Percentiles rank a stretch among this genome's conserved stretches.
These are phyloP conservation scores for Arge pagana DNA, from an alignment of 2,888 invertebrate species.

Conservation along the genomic window DNA sequence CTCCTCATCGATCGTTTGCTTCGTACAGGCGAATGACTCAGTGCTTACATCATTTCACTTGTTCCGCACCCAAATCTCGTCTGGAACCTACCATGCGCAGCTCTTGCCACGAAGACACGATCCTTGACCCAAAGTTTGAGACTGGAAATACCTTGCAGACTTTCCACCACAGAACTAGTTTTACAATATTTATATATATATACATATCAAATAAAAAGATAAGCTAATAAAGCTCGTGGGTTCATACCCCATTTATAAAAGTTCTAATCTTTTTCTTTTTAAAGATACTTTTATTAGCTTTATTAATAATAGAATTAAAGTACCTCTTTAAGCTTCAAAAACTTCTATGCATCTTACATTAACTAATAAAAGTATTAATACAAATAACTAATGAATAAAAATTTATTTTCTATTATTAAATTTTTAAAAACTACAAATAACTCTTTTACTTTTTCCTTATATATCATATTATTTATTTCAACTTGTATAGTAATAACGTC, in stretches of 20 bases:
- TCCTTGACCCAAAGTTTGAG: too few species aligned
- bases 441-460: conserved; percentile 62
- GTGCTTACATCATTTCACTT: too few species aligned
- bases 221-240: conserved; percentile 26
- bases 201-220: conserved; percentile 24
- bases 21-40: too few species aligned
- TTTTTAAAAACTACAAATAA: conserved; percentile 58
- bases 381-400: conserved; percentile 57
- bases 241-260: conserved; percentile 26
- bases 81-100: too few species aligned
- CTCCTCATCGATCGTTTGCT: too few species aligned
- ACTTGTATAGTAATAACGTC: conserved; percentile 61
- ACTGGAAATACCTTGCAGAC: too few species aligned
- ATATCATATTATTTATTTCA: conserved; percentile 56
- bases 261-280: conserved; percentile 20
- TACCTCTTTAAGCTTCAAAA: conserved; percentile 67
- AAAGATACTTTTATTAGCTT: conserved; percentile 16
- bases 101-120: too few species aligned
- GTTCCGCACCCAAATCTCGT: too few species aligned
- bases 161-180: too few species aligned
- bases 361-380: conserved; percentile 46
- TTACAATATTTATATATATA: conserved; percentile 26
- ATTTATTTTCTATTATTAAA: conserved; percentile 56
- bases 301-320: conserved; percentile 65
- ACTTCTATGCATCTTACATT: conserved; percentile 61